Conservation (phyloP, 2,888 invertebrate species). For the Halictus ligatus region DNA sequence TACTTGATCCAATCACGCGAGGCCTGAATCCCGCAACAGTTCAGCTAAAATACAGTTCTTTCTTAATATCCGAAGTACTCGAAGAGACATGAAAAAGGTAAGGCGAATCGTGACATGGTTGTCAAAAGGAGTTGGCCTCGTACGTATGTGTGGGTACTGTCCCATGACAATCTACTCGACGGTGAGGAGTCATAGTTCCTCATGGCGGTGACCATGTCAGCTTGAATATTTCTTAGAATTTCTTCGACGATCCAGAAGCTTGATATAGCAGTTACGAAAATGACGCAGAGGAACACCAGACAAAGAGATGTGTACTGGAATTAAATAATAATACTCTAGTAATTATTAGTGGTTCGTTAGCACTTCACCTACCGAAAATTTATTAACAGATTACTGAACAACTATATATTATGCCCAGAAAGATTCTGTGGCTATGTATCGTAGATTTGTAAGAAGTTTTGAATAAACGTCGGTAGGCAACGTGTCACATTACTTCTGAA, state of each 20-base stretch:
- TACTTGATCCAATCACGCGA: slow-evolving; percentile 73
- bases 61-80: neutral
- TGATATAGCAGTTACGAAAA: slow-evolving; percentile 72
- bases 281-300: slow-evolving; percentile 61
- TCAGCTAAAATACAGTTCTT: slow-evolving; percentile 62
- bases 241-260: slow-evolving; percentile 75
- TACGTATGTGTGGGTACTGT: slow-evolving; percentile 77
- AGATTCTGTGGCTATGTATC: neutral
- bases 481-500: neutral
- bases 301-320: slow-evolving; percentile 73
- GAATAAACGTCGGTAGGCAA: neutral
- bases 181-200: slow-evolving; percentile 68
- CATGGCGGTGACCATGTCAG: slow-evolving; percentile 73
- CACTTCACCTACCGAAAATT: neutral
- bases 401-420: neutral
- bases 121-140: slow-evolving; percentile 16
- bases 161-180: slow-evolving; percentile 75
- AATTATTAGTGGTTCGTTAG: neutral
- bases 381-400: neutral
- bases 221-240: slow-evolving; percentile 68
- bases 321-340: neutral
- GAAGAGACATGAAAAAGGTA: neutral
- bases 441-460: neutral
- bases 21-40: slow-evolving; percentile 76
- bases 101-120: neutral